Evolutionary conservation across 2,888 invertebrate species (phyloP), one percentile per base, ranked within the genome.

Genomic region (Mechanitis mazaeus): DNA sequence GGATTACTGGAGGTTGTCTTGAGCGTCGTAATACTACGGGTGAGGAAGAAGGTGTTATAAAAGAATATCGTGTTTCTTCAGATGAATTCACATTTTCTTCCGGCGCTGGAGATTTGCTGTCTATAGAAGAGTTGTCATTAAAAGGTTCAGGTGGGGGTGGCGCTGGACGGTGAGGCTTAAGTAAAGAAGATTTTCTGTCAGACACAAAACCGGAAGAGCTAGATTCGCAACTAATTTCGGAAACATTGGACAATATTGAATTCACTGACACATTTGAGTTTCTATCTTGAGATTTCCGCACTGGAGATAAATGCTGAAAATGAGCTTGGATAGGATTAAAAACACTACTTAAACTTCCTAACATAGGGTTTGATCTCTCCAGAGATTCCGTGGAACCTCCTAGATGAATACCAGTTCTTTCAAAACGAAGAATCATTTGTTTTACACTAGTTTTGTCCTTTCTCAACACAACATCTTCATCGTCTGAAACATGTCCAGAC

Each of bases 251-350:
- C 70, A 90, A 75, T 72, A 88, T 83, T 2, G 90, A 91, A 79
- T 91, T 91, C 72, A 91, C 88, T 67, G 90, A 91, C 64, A 88
- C 80, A 68, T 85, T 87, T 20, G 90, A 90, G 76, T 87, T 83
- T 68, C 89, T 82, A 68, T 88, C 85, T 75, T 83, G 86, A 68
- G 84, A 78, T 75, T 74, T 82, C 58, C 77, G 77, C 71, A 80
- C 83, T 74, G 89, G 87, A 59, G 70, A 78, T 66, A 87, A 76
- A 72, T 84, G 83, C 68, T 86, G 84, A 66, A 84, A 85, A 75
- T 89, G 84, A 9, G 75, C 72, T 66, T 86, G 85, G 64, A 88
- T 71, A 12, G 89, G 87, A 72, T 84, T 88, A 68, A 83, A 80
- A 68, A 87, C 79, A 81, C 84, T 86, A 58, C 84, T 81, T 67